Evolutionary conservation across 2,888 invertebrate species (phyloP).

Genomic region (Latrodectus elegans): DNA sequence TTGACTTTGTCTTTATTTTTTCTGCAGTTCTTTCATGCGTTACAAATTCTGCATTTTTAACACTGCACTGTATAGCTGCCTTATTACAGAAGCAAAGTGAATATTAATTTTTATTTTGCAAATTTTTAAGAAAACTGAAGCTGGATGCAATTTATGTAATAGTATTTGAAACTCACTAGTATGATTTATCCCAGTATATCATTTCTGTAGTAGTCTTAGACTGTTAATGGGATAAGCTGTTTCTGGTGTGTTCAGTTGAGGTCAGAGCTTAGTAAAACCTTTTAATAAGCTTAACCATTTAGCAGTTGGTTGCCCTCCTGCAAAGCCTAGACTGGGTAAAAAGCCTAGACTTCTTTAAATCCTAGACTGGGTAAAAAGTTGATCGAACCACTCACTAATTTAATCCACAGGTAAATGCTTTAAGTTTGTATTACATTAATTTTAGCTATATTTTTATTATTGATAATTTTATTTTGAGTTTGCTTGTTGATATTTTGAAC

Average conservation of each 20-base stretch:
- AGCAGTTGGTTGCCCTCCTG: constrained; percentile 99
- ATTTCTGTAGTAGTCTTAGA: constrained; percentile 19
- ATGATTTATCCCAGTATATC: not conserved
- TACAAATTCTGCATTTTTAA: too few species aligned
- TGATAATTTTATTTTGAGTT: constrained; percentile 11
- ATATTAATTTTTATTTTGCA: not conserved
- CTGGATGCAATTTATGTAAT: too few species aligned
- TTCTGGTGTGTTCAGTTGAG: constrained; percentile 48
- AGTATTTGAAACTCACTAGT: too few species aligned
- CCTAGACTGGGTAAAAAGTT: constrained; percentile 99
- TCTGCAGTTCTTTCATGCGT: not conserved
- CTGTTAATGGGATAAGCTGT: constrained; percentile 5
- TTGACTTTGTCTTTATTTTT: constrained; percentile 6
- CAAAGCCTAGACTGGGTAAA: constrained; percentile 80
- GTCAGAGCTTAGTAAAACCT: constrained; percentile 51
- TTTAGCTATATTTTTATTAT: constrained; percentile 38
- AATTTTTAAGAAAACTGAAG: not conserved
- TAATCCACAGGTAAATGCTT: constrained; percentile 96
- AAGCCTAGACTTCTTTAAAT: too few species aligned
- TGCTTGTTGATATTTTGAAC: constrained; percentile 5
- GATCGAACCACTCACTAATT: constrained; percentile 99
- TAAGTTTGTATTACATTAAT: constrained; percentile 67
- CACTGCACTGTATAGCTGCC: too few species aligned
- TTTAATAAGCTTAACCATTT: constrained; percentile 73
- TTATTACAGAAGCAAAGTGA: not conserved